These are phyloP conservation scores for Scaptomyza caliginosa DNA, from an alignment of 2,888 invertebrate genomes.

Conservation along the genomic window DNA sequence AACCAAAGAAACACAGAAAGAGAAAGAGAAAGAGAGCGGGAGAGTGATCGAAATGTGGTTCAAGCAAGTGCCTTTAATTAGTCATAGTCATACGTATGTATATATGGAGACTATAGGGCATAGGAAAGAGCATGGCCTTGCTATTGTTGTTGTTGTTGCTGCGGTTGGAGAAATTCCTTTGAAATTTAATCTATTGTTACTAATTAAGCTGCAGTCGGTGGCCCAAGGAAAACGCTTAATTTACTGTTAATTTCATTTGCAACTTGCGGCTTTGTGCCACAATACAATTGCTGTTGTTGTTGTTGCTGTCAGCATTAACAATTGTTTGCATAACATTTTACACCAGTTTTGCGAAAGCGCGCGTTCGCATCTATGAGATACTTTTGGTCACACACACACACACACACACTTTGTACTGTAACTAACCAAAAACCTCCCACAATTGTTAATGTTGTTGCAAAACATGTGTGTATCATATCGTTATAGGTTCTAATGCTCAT, in stretches of 20 bases:
- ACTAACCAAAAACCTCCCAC: no score
- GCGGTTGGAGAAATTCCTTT: conserved; percentile 66
- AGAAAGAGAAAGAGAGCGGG: conserved; percentile 5
- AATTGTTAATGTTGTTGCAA: conserved; percentile 9
- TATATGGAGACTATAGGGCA: neutral
- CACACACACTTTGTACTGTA: conserved; percentile 9
- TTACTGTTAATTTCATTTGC: conserved; percentile 71
- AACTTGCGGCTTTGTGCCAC: conserved; percentile 61
- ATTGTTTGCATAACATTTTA: conserved; percentile 76
- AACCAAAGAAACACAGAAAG: conserved; percentile 2
- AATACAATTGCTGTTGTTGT: conserved; percentile 17
- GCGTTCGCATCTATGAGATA: conserved; percentile 42
- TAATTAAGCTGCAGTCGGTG: conserved; percentile 65
- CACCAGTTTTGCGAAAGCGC: conserved; percentile 50
- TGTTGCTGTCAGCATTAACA: conserved; percentile 13
- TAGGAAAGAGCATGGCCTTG: conserved; percentile 16
- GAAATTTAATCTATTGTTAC: conserved; percentile 79
- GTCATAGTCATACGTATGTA: conserved; percentile 56
- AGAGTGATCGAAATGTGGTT: conserved; percentile 6
- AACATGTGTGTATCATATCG: no score
- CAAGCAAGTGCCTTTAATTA: conserved; percentile 60
- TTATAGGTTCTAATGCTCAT: no score
- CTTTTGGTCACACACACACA: conserved; percentile 27
- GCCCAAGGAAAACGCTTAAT: conserved; percentile 66
- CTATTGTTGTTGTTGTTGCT: conserved; percentile 23